These are phyloP conservation scores for Poecilus cupreus DNA, from an alignment of 2,888 invertebrate species.

Conservation along the genomic window DNA sequence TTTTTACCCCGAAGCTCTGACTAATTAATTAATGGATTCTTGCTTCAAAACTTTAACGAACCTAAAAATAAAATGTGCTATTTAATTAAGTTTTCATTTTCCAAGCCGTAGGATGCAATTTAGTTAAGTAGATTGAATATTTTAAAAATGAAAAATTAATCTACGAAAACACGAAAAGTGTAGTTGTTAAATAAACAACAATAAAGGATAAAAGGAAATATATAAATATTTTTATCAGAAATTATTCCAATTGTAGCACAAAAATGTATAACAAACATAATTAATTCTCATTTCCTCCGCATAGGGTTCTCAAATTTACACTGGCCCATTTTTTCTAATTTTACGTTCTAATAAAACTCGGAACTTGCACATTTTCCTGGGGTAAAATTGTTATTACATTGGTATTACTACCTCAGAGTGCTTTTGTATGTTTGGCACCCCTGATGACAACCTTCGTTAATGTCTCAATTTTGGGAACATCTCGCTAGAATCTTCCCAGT, in stretches of 20 bases:
- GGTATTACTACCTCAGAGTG: constrained; percentile 17
- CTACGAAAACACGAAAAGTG: too few species aligned
- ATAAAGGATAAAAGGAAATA: too few species aligned
- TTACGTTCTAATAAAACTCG: constrained; percentile 8
- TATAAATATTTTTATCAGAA: too few species aligned
- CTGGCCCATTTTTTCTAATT: constrained; percentile 13
- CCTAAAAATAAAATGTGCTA: constrained; percentile 1
- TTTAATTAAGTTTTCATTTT: constrained; percentile 19
- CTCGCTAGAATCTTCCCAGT: neutral
- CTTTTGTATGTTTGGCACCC: constrained; percentile 46
- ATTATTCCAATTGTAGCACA: too few species aligned
- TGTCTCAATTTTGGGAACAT: too few species aligned
- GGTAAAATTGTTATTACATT: constrained; percentile 20
- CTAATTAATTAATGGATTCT: constrained; percentile 16
- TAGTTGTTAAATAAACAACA: too few species aligned
- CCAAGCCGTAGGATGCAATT: too few species aligned
- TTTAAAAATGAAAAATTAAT: too few species aligned
- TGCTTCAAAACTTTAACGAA: constrained; percentile 1
- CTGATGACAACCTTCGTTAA: constrained; percentile 45
- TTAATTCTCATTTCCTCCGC: neutral
- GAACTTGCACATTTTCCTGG: neutral
- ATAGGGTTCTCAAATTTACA: neutral
- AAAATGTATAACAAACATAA: neutral
- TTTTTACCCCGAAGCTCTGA: neutral
- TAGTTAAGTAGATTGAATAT: too few species aligned